A percentile compares a stretch with the other conserved stretches of the same genome.
These are phyloP conservation scores for Agonopterix alstromeriana DNA, from an alignment of 2,888 invertebrate genomes.

Conservation along the genomic window DNA sequence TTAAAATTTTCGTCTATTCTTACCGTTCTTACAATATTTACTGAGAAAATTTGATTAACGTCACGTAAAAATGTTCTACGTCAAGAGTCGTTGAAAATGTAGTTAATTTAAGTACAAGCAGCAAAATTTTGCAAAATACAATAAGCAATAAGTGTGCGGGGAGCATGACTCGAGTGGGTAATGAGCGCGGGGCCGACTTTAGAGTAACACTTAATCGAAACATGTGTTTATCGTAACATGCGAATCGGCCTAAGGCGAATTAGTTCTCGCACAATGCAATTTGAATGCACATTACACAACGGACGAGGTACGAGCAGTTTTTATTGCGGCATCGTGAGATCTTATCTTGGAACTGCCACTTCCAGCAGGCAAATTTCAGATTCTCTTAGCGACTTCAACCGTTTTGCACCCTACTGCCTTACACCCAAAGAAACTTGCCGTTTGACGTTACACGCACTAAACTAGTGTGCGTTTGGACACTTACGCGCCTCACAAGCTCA, in stretches of 20 bases:
- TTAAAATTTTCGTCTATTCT: no score
- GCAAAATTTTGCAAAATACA: no score
- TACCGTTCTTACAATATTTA: no score
- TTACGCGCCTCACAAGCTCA: constrained; percentile 49
- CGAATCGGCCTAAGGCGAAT: constrained; percentile 75
- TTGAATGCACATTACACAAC: constrained; percentile 77
- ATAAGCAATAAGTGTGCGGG: constrained; percentile 13
- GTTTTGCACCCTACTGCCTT: constrained; percentile 51
- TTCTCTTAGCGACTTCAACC: constrained; percentile 35
- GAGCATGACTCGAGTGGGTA: constrained; percentile 33
- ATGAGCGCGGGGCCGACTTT: constrained; percentile 44
- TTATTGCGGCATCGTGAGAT: constrained; percentile 77
- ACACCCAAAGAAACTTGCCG: constrained; percentile 39
- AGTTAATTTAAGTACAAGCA: no score
- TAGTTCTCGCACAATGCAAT: constrained; percentile 78
- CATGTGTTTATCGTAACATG: constrained; percentile 75
- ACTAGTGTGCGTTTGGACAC: constrained; percentile 50
- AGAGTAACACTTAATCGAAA: constrained; percentile 66
- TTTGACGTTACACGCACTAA: constrained; percentile 21
- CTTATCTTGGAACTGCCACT: constrained; percentile 76
- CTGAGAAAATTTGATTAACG: no score
- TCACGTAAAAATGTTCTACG: no score
- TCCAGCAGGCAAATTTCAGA: constrained; percentile 75
- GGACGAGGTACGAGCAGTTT: constrained; percentile 73
- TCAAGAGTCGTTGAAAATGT: no score